Base-by-base conservation (phyloP, 2,888 invertebrate genomes). In the Onchidella celtica region DNA sequence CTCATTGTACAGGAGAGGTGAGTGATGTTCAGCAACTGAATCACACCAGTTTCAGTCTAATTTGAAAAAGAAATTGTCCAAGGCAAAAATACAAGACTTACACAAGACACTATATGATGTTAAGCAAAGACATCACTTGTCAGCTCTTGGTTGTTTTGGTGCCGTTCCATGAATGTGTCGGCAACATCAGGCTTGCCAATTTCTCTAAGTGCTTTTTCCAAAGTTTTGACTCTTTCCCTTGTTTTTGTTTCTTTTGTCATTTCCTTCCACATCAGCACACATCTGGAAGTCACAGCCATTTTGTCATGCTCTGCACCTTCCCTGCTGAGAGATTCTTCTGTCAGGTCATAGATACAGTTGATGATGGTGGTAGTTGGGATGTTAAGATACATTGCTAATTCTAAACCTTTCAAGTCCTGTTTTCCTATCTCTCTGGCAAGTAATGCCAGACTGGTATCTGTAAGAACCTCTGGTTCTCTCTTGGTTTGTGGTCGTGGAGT, bases 151-250 rank as follows among this genome's bases (percentile, higher is more conserved):
- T 88, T 87, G 68, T 88, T 87, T 11, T 83, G 83, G 47, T 88
- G 87, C 65, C 86, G 86, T 57, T 91, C 90, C 34, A 84, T 79
- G 3, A 91, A 81, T 3, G 85, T 74, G 21, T 90, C 89, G 3
- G 89, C 90, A 27, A 88, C 77, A 38, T 90, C 90, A 11, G 83
- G 66, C 83, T 89, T 89, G 0, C 89, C 90, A 85, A 91, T 86
- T 79, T 89, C 89, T 47, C 85, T 83, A 11, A 91, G 81, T 2
- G 90, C 91, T 34, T 85, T 84, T 59, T 89, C 89, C n/a, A 91
- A 55, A 17, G 88, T 87, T 73, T 85, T 86, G 0, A 90, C 86
- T 69, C 89, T 86, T 4, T 91, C 90, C 40, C 84, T 86, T 36
- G 89, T 88, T 81, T 90, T 91, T 1, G 84, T 82, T 1, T 85